A percentile compares a stretch with the other conserved stretches of the same genome.
These are phyloP conservation scores for Garrulus glandarius DNA, from an alignment of 2,797 vertebrate genomes.

Conservation along the genomic window DNA sequence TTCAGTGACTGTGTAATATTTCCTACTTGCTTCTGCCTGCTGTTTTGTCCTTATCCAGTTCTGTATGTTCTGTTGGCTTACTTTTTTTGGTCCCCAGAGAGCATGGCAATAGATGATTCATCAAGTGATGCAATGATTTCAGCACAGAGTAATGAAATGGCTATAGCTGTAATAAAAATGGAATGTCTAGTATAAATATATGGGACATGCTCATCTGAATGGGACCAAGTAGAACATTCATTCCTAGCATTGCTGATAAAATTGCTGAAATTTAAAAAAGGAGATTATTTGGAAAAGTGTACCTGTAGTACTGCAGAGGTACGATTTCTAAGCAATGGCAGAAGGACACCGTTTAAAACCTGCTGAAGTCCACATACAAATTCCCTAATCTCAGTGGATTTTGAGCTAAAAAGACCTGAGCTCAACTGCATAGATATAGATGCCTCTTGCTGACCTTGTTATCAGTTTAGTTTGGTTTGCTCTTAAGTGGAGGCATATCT, in stretches of 20 bases:
- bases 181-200: constrained; percentile 23
- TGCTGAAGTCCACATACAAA: neutral
- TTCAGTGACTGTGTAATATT: neutral
- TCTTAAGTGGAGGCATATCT: neutral
- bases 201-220: neutral
- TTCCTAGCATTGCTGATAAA: neutral
- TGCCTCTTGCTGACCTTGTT: neutral
- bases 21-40: neutral
- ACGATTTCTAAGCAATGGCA: neutral
- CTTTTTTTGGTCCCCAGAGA: neutral
- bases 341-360: neutral
- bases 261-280: neutral
- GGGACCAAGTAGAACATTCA: neutral
- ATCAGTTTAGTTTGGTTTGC: neutral
- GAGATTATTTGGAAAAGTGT: neutral
- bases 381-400: neutral
- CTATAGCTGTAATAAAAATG: constrained; percentile 27
- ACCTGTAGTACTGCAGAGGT: neutral
- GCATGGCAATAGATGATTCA: neutral
- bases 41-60: neutral
- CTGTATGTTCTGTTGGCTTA: neutral
- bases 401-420: neutral
- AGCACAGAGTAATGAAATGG: neutral
- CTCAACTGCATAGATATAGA: accelerated
- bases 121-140: neutral